These are phyloP conservation scores for Coleophora flavipennella DNA, from an alignment of 2,888 invertebrate species.

Conservation along the genomic window DNA sequence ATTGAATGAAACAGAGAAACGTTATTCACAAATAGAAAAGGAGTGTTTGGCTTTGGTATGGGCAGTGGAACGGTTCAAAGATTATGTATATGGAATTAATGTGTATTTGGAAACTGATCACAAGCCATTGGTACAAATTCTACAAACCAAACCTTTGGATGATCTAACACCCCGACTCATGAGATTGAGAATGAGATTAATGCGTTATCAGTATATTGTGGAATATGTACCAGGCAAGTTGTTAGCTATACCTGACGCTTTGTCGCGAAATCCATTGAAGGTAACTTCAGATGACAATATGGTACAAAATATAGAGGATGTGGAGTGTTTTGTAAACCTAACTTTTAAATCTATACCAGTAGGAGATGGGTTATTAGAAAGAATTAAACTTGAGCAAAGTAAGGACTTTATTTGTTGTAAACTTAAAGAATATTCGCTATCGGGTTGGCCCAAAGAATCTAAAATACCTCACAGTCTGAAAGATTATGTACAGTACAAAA, in stretches of 20 bases:
- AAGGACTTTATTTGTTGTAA: neutral
- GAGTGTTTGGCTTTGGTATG: slow-evolving; percentile 6
- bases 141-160: slow-evolving; percentile 11
- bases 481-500: slow-evolving; percentile 3
- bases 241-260: slow-evolving; percentile 13
- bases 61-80: slow-evolving; percentile 3
- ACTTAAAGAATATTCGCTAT: neutral
- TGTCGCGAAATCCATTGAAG: slow-evolving; percentile 7
- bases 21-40: slow-evolving; percentile 5
- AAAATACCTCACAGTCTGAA: neutral
- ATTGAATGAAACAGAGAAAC: slow-evolving; percentile 1
- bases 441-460: slow-evolving; percentile 1
- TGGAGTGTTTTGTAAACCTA: neutral
- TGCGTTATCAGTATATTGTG: slow-evolving; percentile 14
- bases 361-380: neutral
- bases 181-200: slow-evolving; percentile 13
- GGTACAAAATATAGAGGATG: neutral
- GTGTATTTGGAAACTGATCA: slow-evolving; percentile 7
- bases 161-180: slow-evolving; percentile 11
- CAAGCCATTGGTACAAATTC: slow-evolving; percentile 9
- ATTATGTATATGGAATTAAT: slow-evolving; percentile 1
- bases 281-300: neutral
- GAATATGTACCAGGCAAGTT: too few relatives aligned
- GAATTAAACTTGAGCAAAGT: neutral
- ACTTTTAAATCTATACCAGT: neutral